phyloP scores from a whole-genome alignment of 2,113 vertebrate genomes.

The Patagioenas fasciata region DNA sequence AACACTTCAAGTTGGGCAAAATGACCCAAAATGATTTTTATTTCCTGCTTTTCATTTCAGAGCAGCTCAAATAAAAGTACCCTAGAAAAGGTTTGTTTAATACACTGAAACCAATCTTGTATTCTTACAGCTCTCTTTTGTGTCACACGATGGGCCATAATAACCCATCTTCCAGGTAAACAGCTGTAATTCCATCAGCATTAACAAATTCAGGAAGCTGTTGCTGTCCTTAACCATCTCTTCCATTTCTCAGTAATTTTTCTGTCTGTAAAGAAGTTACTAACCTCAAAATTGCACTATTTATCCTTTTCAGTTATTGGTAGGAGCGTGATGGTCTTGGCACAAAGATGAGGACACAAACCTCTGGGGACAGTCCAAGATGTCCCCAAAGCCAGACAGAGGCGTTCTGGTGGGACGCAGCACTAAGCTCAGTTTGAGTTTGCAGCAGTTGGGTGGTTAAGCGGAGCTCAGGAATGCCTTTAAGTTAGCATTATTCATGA shows the following conservation, averaged over 20 bases:
- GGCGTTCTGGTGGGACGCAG: neutral
- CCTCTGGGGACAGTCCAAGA: neutral
- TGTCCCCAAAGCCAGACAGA: neutral
- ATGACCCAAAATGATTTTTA: neutral
- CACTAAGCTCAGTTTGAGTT: neutral
- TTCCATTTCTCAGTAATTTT: neutral
- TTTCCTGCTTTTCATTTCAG: neutral
- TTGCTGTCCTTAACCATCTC: neutral
- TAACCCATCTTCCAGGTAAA: neutral
- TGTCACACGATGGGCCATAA: neutral
- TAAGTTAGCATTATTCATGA: neutral
- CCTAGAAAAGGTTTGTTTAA: neutral
- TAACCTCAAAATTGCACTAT: neutral
- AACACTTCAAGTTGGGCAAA: neutral
- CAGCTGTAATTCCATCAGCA: neutral
- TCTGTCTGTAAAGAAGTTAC: neutral
- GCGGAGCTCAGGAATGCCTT: neutral
- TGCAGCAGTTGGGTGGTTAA: neutral
- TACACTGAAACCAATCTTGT: neutral
- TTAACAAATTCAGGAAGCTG: neutral
- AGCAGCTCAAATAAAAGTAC: neutral
- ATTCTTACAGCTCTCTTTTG: neutral
- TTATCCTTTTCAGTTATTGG: neutral
- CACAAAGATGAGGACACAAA: neutral
- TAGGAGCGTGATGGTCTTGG: neutral